Conservation (phyloP, 2,113 vertebrate genomes). For the Cnemophilus loriae region DNA sequence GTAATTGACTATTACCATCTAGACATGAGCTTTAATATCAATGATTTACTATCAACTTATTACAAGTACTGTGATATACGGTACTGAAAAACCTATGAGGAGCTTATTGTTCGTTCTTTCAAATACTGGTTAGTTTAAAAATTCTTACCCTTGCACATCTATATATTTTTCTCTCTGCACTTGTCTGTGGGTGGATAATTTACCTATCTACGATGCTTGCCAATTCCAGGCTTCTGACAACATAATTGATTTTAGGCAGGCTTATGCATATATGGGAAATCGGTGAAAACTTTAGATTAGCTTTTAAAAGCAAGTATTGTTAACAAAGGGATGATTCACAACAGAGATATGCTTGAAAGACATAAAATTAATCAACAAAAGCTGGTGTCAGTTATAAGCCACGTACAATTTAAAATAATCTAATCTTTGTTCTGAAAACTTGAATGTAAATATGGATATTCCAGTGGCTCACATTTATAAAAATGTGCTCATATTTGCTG, state of each 20-base stretch:
- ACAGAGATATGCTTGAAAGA: background rate
- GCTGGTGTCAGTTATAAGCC: background rate
- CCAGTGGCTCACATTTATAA: background rate
- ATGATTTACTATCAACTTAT: background rate
- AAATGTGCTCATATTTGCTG: background rate
- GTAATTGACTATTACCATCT: background rate
- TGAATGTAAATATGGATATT: slow-evolving; percentile 13
- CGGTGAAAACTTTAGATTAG: background rate
- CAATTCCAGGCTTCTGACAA: background rate
- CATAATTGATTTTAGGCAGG: background rate
- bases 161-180: background rate
- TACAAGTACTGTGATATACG: background rate
- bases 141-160: background rate
- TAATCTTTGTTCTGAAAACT: slow-evolving; percentile 6
- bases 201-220: background rate
- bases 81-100: background rate
- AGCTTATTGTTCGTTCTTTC: background rate
- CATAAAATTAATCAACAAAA: slow-evolving; percentile 2
- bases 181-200: background rate
- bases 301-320: background rate
- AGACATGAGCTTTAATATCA: background rate
- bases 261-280: background rate
- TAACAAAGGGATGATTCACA: background rate
- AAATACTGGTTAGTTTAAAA: background rate
- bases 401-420: background rate